Conservation (phyloP, 1,140 invertebrate genomes). For the Bilobella aurantiaca region DNA sequence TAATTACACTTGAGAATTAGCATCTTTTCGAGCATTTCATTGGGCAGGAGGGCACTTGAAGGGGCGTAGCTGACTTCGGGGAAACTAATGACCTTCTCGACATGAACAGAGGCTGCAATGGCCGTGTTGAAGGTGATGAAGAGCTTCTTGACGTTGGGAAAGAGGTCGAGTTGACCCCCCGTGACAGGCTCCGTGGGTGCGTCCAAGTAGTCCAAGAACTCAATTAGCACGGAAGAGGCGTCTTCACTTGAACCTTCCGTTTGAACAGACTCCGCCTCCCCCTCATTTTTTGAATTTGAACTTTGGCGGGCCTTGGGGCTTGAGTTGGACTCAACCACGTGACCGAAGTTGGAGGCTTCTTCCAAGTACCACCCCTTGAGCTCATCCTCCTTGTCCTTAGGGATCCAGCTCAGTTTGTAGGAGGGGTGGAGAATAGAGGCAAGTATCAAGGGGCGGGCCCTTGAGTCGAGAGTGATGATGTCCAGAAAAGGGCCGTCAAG, state of each 20-base stretch:
- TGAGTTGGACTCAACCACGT: too few relatives aligned
- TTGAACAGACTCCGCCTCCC: not conserved
- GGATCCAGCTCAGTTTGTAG: conserved; percentile 17
- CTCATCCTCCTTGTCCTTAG: not conserved
- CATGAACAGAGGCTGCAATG: conserved; percentile 26
- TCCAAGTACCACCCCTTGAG: not conserved
- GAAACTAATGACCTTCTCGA: conserved; percentile 28
- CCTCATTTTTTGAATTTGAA: too few relatives aligned
- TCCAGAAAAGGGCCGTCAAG: conserved; percentile 1
- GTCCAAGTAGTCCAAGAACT: conserved; percentile 11
- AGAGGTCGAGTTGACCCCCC: not conserved
- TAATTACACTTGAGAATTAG: conserved; percentile 3
- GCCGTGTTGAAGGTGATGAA: conserved; percentile 25
- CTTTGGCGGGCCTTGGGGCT: not conserved
- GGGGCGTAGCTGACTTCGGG: conserved; percentile 13
- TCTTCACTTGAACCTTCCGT: not conserved
- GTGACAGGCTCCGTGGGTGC: not conserved
- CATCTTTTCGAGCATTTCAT: conserved; percentile 5
- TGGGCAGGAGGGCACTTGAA: not conserved
- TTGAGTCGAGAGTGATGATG: not conserved
- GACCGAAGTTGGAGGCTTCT: not conserved
- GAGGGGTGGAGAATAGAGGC: conserved; percentile 17
- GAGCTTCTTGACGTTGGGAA: conserved; percentile 20
- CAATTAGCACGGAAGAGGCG: not conserved
- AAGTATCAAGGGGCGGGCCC: conserved; percentile 10